Percentiles rank a stretch among this genome's conserved stretches.
phyloP scores from a whole-genome alignment of 92 coral and sea anemone species.

The Bergia puertoricense region DNA sequence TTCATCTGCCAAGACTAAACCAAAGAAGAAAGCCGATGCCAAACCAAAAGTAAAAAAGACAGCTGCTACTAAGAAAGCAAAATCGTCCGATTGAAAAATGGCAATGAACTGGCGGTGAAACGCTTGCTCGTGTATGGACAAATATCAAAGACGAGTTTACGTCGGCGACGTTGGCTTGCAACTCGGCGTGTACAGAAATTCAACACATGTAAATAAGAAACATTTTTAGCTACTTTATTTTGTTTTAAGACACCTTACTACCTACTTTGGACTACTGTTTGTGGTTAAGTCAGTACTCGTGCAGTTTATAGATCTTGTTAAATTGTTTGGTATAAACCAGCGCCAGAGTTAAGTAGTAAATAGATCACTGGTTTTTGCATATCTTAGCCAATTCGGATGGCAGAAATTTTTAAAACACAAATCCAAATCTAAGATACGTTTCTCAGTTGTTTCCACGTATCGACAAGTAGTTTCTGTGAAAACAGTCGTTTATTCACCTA shows the following conservation, averaged over 20 bases:
- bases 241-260: not conserved
- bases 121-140: not conserved
- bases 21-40: slow-evolving; percentile 69
- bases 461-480: too few species aligned
- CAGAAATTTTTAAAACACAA: too few species aligned
- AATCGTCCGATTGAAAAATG: slow-evolving; percentile 5
- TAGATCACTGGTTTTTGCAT: too few species aligned
- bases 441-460: too few species aligned
- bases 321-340: not conserved
- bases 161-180: not conserved
- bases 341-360: not conserved
- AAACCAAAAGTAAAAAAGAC: slow-evolving; percentile 67
- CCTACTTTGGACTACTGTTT: too few species aligned
- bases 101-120: not conserved
- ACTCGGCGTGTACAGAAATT: not conserved
- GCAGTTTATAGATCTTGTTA: not conserved
- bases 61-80: slow-evolving; percentile 35
- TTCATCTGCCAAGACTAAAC: slow-evolving; percentile 52
- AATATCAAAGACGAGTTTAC: not conserved
- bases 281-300: not conserved
- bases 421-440: too few species aligned
- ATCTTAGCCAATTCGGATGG: too few species aligned
- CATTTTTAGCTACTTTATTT: too few species aligned
- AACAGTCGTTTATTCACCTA: too few species aligned
- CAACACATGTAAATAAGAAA: not conserved